These are phyloP conservation scores for Campoletis sonorensis DNA, from an alignment of 1,140 invertebrate species.

Conservation along the genomic window DNA sequence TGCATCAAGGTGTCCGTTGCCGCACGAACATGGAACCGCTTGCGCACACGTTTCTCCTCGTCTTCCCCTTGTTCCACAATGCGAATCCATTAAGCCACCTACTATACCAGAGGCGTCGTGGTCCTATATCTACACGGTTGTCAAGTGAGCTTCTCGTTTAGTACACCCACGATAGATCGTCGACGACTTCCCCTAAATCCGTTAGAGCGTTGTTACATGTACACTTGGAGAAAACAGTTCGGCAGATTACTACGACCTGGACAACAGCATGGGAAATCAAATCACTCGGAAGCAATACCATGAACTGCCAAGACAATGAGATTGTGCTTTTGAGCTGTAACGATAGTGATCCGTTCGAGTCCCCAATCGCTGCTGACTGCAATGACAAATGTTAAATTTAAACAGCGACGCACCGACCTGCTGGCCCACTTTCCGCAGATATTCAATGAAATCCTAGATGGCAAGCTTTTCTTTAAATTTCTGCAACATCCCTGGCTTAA, in stretches of 20 bases:
- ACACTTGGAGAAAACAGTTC: not conserved
- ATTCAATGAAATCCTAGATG: no score
- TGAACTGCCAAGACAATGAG: no score
- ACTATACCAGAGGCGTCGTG: no score
- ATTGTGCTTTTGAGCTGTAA: no score
- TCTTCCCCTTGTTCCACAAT: not conserved
- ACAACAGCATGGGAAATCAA: not conserved
- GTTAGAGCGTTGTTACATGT: conserved; percentile 38
- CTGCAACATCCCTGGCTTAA: not conserved
- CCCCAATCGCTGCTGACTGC: no score
- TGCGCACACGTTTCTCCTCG: not conserved
- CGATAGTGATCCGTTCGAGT: no score
- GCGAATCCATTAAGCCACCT: conserved; percentile 36
- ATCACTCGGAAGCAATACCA: no score
- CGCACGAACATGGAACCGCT: not conserved
- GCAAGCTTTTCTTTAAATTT: not conserved
- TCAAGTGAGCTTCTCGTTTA: not conserved
- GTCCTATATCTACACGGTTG: not conserved
- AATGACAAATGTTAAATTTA: no score
- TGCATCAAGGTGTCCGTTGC: conserved; percentile 12
- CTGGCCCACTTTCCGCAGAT: no score
- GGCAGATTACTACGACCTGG: not conserved
- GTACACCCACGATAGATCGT: conserved; percentile 41
- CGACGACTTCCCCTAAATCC: conserved; percentile 44
- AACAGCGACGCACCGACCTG: no score